phyloP scores from a whole-genome alignment of 53 echinoderm and acorn worm genomes.

The Arbacia lixula region DNA sequence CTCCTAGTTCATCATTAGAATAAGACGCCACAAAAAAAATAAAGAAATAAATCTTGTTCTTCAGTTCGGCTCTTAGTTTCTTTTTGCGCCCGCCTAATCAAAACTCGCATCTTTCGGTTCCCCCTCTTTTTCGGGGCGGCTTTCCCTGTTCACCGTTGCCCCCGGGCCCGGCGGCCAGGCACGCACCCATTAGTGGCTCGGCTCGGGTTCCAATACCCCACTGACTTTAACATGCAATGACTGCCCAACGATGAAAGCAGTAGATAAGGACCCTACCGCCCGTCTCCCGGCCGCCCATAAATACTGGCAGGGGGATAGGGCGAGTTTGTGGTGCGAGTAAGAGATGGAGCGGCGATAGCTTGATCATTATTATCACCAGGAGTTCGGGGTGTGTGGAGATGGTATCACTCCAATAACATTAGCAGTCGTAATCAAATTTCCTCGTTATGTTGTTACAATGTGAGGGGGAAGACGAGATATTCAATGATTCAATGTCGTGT shows the following conservation, averaged over 20 bases:
- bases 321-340: no score
- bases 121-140: conserved; percentile 2
- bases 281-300: background rate
- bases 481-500: no score
- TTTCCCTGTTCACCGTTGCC: background rate
- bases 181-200: conserved; percentile 27
- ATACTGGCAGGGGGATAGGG: background rate
- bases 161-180: conserved; percentile 18
- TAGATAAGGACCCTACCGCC: background rate
- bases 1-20: no score
- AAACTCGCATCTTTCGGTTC: conserved; percentile 10
- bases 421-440: background rate
- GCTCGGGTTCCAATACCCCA: conserved; percentile 48
- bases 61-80: background rate
- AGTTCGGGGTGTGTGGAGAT: conserved; percentile 7
- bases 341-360: background rate
- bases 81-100: background rate
- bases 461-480: no score
- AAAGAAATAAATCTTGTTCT: no score
- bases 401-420: conserved; percentile 6
- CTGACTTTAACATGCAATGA: conserved; percentile 36
- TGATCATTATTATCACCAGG: background rate
- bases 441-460: conserved; percentile 10
- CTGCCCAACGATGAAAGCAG: conserved; percentile 2
- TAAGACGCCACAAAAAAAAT: no score